These are phyloP conservation scores for Drosophila repleta DNA, from an alignment of 1,140 invertebrate species.

Conservation along the genomic window DNA sequence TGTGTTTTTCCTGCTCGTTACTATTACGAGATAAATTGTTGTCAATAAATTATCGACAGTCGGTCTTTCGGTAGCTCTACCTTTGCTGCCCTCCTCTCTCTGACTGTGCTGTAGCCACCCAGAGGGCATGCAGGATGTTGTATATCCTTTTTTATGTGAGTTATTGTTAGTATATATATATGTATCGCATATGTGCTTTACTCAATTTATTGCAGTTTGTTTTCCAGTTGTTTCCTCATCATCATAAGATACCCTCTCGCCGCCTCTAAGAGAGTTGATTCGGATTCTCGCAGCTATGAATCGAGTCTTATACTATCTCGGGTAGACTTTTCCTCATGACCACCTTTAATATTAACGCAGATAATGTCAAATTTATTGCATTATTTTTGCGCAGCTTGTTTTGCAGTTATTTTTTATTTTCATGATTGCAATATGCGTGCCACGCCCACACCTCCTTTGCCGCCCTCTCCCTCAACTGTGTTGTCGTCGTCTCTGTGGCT, in stretches of 20 bases:
- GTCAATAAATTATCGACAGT: constrained; percentile 78
- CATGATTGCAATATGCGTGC: constrained; percentile 41
- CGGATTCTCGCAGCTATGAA: no score
- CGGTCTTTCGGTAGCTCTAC: constrained; percentile 51
- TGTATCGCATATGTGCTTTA: constrained; percentile 41
- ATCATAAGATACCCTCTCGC: no score
- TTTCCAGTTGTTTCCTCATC: constrained; percentile 68
- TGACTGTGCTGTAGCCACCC: constrained; percentile 24
- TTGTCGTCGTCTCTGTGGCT: constrained; percentile 61
- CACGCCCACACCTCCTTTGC: background rate
- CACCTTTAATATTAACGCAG: constrained; percentile 69
- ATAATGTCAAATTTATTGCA: constrained; percentile 82
- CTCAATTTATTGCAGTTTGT: constrained; percentile 77
- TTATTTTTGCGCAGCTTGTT: constrained; percentile 68
- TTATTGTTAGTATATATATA: constrained; percentile 16
- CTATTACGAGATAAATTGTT: constrained; percentile 76
- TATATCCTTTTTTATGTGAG: constrained; percentile 52
- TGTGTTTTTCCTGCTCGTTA: constrained; percentile 43
- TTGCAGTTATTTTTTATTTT: constrained; percentile 38
- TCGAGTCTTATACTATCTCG: background rate
- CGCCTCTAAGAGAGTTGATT: no score
- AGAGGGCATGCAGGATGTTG: constrained; percentile 55
- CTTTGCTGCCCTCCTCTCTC: background rate
- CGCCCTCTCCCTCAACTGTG: constrained; percentile 17
- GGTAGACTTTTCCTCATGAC: no score